These are phyloP conservation scores for Cataglyphis rosenhaueri DNA, from an alignment of 2,888 invertebrate genomes.

Conservation along the genomic window DNA sequence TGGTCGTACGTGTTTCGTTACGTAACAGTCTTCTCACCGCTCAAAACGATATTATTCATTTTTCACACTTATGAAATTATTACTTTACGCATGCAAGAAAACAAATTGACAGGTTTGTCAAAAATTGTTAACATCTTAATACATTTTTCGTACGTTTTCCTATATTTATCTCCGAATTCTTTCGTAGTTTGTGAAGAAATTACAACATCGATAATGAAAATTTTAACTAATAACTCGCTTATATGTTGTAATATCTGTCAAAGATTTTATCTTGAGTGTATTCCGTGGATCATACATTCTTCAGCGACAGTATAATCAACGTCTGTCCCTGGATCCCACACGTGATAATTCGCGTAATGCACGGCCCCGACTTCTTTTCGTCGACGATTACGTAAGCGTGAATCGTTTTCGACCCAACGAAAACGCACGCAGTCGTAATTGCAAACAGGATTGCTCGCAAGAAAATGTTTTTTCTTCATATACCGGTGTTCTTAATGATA, in stretches of 20 bases:
- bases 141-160: background rate
- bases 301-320: constrained; percentile 18
- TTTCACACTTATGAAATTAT: constrained; percentile 22
- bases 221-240: background rate
- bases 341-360: constrained; percentile 24
- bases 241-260: constrained; percentile 1
- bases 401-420: constrained; percentile 37
- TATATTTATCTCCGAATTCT: background rate
- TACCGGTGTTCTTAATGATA: constrained; percentile 67
- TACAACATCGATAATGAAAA: constrained; percentile 1
- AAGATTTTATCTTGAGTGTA: constrained; percentile 8
- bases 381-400: constrained; percentile 46
- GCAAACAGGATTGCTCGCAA: constrained; percentile 31
- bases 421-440: constrained; percentile 45
- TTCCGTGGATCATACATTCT: constrained; percentile 2
- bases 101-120: background rate
- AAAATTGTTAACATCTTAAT: constrained; percentile 13
- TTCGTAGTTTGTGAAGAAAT: background rate
- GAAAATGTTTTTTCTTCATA: constrained; percentile 50
- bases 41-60: constrained; percentile 11
- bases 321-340: constrained; percentile 40
- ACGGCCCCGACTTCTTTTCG: constrained; percentile 8
- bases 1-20: constrained; percentile 40
- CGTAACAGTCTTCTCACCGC: constrained; percentile 32
- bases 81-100: background rate